A percentile compares a stretch with the other conserved stretches of the same genome.
These are phyloP conservation scores for Thysanoteuthis rhombus DNA, from an alignment of 2,888 invertebrate species.

Conservation along the genomic window DNA sequence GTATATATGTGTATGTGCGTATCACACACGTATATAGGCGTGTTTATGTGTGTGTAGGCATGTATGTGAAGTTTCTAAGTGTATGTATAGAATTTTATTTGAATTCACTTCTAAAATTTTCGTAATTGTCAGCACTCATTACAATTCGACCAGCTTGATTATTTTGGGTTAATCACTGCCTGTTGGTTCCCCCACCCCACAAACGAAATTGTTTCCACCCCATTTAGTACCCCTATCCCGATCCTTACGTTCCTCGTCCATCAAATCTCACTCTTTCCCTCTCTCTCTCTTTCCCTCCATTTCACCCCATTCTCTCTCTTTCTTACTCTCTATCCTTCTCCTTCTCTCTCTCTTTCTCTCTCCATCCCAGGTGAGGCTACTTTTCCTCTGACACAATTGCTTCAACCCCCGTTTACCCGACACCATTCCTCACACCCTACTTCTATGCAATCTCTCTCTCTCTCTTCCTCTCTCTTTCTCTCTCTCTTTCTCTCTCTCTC, in stretches of 20 bases:
- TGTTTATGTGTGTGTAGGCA: background rate
- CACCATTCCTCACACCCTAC: too few species aligned
- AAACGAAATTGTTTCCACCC: background rate
- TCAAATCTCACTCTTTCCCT: too few species aligned
- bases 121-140: background rate
- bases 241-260: background rate
- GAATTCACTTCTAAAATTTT: background rate
- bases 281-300: too few species aligned
- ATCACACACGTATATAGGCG: background rate
- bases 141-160: background rate
- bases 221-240: background rate
- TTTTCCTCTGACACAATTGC: too few species aligned
- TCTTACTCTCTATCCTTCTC: conserved; percentile 20
- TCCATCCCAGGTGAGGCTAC: too few species aligned
- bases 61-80: background rate
- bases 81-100: background rate
- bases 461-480: too few species aligned
- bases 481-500: too few species aligned
- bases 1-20: background rate
- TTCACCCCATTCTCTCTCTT: background rate
- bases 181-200: background rate
- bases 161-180: background rate
- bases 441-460: too few species aligned
- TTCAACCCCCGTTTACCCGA: too few species aligned
- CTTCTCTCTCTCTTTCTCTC: background rate